These are phyloP conservation scores for Calephelis perditalis DNA, from an alignment of 2,888 invertebrate genomes.

Conservation along the genomic window DNA sequence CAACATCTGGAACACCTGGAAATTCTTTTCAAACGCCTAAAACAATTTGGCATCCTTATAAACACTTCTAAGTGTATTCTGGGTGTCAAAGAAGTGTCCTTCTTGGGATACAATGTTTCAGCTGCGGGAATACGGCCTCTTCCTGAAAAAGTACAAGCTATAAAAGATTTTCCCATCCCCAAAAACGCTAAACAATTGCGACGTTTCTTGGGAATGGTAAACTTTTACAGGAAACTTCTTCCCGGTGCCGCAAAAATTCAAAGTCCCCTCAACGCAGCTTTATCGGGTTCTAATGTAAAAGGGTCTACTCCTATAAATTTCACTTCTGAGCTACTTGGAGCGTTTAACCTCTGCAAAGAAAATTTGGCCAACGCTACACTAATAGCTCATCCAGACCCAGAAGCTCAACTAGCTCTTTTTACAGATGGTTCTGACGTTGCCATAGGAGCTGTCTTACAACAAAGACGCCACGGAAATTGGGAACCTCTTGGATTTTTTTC, in stretches of 20 bases:
- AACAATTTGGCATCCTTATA: conserved; percentile 2
- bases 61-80: not conserved
- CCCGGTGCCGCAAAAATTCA: conserved; percentile 21
- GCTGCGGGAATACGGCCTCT: conserved; percentile 25
- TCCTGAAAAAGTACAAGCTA: conserved; percentile 9
- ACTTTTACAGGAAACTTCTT: conserved; percentile 23
- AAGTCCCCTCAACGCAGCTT: conserved; percentile 15
- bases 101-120: conserved; percentile 32
- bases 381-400: conserved; percentile 30
- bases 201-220: conserved; percentile 26
- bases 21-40: not conserved
- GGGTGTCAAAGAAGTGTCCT: conserved; percentile 27
- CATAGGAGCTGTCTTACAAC: conserved; percentile 43
- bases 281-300: too few species aligned
- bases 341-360: too few species aligned
- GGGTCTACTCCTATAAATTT: too few species aligned
- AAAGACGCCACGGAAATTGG: conserved; percentile 26
- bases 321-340: too few species aligned
- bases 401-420: conserved; percentile 32
- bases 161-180: conserved; percentile 21
- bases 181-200: conserved; percentile 18
- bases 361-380: conserved; percentile 30
- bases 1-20: conserved; percentile 6
- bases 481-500: conserved; percentile 41
- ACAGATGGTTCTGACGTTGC: conserved; percentile 42